phyloP scores from a whole-genome alignment of 2,113 vertebrate genomes.

The Scolopax mira region DNA sequence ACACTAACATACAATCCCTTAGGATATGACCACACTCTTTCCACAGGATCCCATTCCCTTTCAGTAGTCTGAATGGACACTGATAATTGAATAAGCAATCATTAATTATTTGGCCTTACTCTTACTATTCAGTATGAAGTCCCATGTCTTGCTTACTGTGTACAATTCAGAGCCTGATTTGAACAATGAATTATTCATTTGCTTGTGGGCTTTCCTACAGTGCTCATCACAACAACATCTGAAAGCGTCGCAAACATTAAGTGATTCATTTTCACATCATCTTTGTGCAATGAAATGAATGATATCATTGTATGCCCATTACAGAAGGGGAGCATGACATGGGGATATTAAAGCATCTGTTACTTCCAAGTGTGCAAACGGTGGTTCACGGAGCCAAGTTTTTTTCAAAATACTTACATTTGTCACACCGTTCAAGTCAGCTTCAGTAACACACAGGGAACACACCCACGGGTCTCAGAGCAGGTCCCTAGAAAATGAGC shows the following conservation, averaged over 20 bases:
- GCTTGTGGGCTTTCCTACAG: conserved; percentile 27
- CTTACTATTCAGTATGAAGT: not conserved
- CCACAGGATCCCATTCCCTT: not conserved
- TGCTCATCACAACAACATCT: conserved; percentile 36
- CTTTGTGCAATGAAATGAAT: conserved; percentile 22
- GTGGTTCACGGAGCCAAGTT: not conserved
- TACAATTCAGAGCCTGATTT: not conserved
- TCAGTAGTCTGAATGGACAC: not conserved
- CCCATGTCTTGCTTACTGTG: not conserved
- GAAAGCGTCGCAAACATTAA: conserved; percentile 11
- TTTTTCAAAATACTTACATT: not conserved
- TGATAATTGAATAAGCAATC: not conserved
- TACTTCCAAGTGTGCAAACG: not conserved
- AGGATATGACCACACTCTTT: not conserved
- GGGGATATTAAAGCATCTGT: not conserved
- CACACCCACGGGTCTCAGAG: not conserved
- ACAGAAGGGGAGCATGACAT: not conserved
- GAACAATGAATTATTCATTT: conserved; percentile 55
- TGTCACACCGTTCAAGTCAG: not conserved
- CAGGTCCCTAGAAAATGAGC: not conserved
- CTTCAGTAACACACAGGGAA: not conserved
- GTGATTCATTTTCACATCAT: conserved; percentile 38
- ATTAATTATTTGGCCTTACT: not conserved
- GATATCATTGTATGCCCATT: conserved; percentile 6
- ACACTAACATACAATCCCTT: not conserved